phyloP scores from a whole-genome alignment of 2,113 vertebrate species.

The Tragelaphus scriptus region DNA sequence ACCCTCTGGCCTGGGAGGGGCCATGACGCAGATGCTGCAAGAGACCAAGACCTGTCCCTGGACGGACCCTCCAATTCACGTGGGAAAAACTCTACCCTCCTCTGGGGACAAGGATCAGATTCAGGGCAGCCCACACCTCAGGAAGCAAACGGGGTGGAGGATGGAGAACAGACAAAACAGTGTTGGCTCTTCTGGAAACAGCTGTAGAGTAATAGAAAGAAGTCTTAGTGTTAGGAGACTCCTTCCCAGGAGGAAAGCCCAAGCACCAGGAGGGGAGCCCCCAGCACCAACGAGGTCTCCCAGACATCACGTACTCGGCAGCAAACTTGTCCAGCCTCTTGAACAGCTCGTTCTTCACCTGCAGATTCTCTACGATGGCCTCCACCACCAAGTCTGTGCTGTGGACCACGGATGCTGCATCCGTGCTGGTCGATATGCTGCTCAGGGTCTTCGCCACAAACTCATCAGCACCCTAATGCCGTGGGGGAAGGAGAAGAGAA shows the following conservation, averaged over 20 bases:
- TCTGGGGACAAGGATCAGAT: neutral
- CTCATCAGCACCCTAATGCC: conserved; percentile 86
- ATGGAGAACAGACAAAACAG: neutral
- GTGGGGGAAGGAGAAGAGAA: conserved; percentile 16
- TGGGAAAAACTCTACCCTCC: neutral
- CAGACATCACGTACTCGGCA: conserved; percentile 83
- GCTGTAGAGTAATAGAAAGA: neutral
- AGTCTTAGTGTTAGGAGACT: neutral
- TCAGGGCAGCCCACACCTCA: neutral
- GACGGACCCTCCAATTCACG: neutral
- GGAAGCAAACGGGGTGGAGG: neutral
- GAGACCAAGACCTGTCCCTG: neutral
- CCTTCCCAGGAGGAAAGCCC: neutral
- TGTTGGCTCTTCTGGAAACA: neutral
- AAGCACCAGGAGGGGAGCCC: neutral
- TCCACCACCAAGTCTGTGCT: conserved; percentile 93
- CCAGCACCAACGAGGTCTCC: fast-evolving
- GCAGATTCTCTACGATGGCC: conserved; percentile 94
- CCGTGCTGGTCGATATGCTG: conserved; percentile 86
- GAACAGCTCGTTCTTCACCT: conserved; percentile 92
- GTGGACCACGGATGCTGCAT: conserved; percentile 84
- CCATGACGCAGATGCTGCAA: neutral
- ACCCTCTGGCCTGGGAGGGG: neutral
- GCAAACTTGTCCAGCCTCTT: conserved; percentile 92
- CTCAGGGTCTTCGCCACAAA: conserved; percentile 89